Conservation (phyloP, 2,113 vertebrate genomes). For the Callithrix jacchus region DNA sequence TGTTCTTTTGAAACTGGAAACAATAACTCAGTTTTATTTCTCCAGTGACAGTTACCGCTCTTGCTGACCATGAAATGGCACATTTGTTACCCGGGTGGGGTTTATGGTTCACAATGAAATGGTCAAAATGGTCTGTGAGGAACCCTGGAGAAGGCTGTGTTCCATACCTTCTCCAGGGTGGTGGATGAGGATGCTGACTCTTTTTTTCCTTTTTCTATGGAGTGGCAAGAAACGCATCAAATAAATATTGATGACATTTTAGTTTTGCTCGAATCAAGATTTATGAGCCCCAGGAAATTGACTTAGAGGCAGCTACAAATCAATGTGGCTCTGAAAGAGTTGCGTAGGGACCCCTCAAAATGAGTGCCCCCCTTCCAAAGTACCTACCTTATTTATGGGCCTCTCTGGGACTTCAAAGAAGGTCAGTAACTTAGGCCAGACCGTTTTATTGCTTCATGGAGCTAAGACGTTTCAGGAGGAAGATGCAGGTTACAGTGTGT, state of each 20-base stretch:
- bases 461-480: constrained; percentile 88
- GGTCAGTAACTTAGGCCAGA: constrained; percentile 93
- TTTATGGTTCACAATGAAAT: constrained; percentile 83
- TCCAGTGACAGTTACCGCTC: constrained; percentile 89
- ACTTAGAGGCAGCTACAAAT: constrained; percentile 92
- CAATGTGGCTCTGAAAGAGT: constrained; percentile 90
- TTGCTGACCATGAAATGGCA: constrained; percentile 86
- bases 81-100: constrained; percentile 83
- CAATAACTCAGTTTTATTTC: constrained; percentile 94
- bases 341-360: constrained; percentile 87
- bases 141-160: constrained; percentile 44
- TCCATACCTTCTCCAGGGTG: constrained; percentile 66
- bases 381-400: constrained; percentile 96
- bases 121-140: constrained; percentile 74
- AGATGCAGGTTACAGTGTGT: constrained; percentile 84
- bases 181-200: constrained; percentile 76
- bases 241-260: constrained; percentile 84
- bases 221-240: constrained; percentile 80
- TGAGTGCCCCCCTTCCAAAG: constrained; percentile 89
- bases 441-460: constrained; percentile 92
- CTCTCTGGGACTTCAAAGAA: constrained; percentile 94
- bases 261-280: constrained; percentile 87
- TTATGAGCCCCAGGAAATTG: constrained; percentile 91
- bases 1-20: constrained; percentile 92
- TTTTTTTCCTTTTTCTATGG: constrained; percentile 59